Percentiles rank a stretch among this genome's conserved stretches.
phyloP scores from a whole-genome alignment of 2,888 invertebrate genomes.

The Tenthredo mesomela region DNA sequence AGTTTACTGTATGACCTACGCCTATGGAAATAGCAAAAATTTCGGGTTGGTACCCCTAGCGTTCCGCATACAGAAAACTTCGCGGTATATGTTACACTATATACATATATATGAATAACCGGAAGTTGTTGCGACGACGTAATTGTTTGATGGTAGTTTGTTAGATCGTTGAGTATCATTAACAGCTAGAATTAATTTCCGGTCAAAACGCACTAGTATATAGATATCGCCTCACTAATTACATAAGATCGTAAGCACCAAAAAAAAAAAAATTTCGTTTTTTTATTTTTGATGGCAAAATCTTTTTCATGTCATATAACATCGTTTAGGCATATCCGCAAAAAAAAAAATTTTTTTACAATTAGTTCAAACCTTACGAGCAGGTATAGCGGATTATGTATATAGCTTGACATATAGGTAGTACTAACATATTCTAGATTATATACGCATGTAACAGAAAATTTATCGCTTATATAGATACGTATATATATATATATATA shows the following conservation, averaged over 20 bases:
- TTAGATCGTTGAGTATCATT: neutral
- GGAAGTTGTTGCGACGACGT: slow-evolving; percentile 16
- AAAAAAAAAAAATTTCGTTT: too few species aligned
- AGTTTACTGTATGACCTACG: too few species aligned
- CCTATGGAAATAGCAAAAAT: too few species aligned
- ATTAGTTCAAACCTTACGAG: neutral
- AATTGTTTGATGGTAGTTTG: slow-evolving; percentile 1
- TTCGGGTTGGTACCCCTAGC: too few species aligned
- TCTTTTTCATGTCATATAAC: too few species aligned
- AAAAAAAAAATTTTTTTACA: too few species aligned
- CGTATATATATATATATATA: neutral
- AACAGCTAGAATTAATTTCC: neutral
- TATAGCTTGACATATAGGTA: neutral
- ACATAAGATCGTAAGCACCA: too few species aligned
- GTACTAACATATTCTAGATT: neutral
- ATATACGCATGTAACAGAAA: neutral
- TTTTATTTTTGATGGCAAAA: too few species aligned
- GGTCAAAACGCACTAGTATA: neutral
- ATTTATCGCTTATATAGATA: neutral
- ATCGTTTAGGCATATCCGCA: too few species aligned
- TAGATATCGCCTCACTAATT: too few species aligned
- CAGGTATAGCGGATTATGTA: neutral
- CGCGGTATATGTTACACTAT: neutral
- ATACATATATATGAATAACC: neutral
- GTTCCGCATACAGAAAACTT: too few species aligned